phyloP scores from a whole-genome alignment of 2,888 invertebrate genomes.

The Podabrus alpinus region DNA sequence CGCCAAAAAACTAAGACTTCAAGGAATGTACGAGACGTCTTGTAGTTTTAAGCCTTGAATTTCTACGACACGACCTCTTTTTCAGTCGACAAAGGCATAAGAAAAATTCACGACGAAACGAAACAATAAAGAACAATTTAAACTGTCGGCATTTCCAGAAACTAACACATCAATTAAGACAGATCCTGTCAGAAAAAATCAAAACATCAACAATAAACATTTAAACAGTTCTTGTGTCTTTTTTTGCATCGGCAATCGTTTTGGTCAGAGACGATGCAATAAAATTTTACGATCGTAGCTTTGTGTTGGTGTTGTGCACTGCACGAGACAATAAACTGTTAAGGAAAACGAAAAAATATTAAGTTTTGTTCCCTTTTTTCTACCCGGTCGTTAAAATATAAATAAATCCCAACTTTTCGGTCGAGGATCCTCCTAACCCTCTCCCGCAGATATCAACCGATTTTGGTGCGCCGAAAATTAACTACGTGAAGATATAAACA shows the following conservation, averaged over 20 bases:
- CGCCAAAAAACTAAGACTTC: not conserved
- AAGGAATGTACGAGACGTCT: not conserved
- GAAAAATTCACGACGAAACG: constrained; percentile 33
- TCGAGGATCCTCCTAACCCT: not conserved
- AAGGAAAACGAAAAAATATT: constrained; percentile 1
- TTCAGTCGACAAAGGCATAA: constrained; percentile 20
- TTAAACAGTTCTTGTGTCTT: constrained; percentile 45
- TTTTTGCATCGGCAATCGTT: constrained; percentile 47
- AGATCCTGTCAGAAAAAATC: constrained; percentile 50
- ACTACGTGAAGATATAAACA: not conserved
- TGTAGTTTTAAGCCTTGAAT: constrained; percentile 5
- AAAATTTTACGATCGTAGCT: constrained; percentile 50
- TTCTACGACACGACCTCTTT: constrained; percentile 28
- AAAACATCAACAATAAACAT: constrained; percentile 50
- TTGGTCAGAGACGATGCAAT: constrained; percentile 49
- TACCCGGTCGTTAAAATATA: not conserved
- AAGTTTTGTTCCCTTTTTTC: not conserved
- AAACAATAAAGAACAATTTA: constrained; percentile 46
- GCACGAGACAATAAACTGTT: constrained; percentile 38
- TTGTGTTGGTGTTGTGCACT: constrained; percentile 33
- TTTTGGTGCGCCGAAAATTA: not conserved
- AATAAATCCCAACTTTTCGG: not conserved
- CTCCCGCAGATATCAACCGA: not conserved
- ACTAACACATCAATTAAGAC: constrained; percentile 52
- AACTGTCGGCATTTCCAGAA: constrained; percentile 50